Base-by-base conservation (phyloP, 2,113 vertebrate species). In the Pholis gunnellus region DNA sequence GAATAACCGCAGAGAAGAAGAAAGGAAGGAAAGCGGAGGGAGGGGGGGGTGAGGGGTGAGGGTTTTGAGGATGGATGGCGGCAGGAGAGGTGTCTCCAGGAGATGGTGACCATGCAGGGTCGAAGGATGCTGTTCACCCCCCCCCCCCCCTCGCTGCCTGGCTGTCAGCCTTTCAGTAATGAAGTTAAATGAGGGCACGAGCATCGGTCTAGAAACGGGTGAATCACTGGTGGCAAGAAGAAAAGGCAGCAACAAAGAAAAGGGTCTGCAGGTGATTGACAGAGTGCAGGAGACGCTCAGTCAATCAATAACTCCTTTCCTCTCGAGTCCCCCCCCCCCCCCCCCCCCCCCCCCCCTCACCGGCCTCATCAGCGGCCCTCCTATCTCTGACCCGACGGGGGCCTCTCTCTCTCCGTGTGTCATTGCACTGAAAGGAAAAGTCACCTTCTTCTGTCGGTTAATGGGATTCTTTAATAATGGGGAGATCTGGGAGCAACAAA, bases 101-200 rank as follows among this genome's bases (percentile, higher is more conserved):
- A 84, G 86, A 91, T 56, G 74, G 82, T 1, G 50, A 88, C 84
- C 81, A 86, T 57, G 87, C 64, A 71, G 90, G 87, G 87, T 89
- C 81, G 72, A 77, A 89, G 87, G 84, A 88, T 84, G 72, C 84
- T 70, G 79, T 89, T 90, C 79, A 87, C 85, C 77, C 88, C 84
- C 88, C 9, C 22, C 84, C 77, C 50, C 50, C 82, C 87, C 81
- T 73, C 36, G 89, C 72, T 65, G 64, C 50, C 72, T 73, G 86
- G 79, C 91, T 94, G 93, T 94, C 94, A 94, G 90, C 76, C 54
- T 63, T 0, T 29, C 80, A 34, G 76, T 94, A 94, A 94, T 94
- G 91, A 95, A 93, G 91, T 92, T 94, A 94, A 95, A 94, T 94
- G 92, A 94, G 90, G 91, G 84, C 88, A 87, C 72, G 14, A 66